phyloP scores from a whole-genome alignment of 1,140 invertebrate species.

The Drosophila micromelanica region DNA sequence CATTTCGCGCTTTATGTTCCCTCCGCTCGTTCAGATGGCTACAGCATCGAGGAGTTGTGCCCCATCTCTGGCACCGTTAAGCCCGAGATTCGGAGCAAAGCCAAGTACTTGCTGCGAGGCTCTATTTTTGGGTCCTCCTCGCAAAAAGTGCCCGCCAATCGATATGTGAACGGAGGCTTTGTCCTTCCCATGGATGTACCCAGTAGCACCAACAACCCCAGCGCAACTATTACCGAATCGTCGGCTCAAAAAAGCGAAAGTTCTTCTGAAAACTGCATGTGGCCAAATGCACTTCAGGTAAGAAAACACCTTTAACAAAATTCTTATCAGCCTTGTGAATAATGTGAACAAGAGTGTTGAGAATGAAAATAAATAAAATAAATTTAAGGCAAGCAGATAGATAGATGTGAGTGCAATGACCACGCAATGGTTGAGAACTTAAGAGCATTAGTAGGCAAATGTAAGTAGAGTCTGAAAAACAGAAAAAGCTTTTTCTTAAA shows the following conservation, averaged over 20 bases:
- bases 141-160: slow-evolving; percentile 61
- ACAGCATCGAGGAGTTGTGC: slow-evolving; percentile 77
- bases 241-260: slow-evolving; percentile 42
- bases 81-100: slow-evolving; percentile 63
- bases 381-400: too few relatives aligned
- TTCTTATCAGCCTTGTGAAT: too few relatives aligned
- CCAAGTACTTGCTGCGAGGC: slow-evolving; percentile 72
- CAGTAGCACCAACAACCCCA: slow-evolving; percentile 24
- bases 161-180: slow-evolving; percentile 55
- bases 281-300: slow-evolving; percentile 83
- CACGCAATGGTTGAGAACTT: too few relatives aligned
- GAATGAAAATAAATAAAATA: too few relatives aligned
- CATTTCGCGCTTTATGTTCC: slow-evolving; percentile 37
- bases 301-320: background rate
- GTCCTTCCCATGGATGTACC: slow-evolving; percentile 33
- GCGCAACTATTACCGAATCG: slow-evolving; percentile 24
- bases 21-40: slow-evolving; percentile 63
- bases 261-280: slow-evolving; percentile 77
- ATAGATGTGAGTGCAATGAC: too few relatives aligned
- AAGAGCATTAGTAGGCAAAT: background rate
- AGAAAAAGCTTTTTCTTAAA: too few relatives aligned
- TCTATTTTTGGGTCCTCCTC: slow-evolving; percentile 70
- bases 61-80: slow-evolving; percentile 46
- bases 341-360: too few relatives aligned
- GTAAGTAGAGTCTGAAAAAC: background rate